phyloP scores from a whole-genome alignment of 2,888 invertebrate genomes.

The Linnaemya tessellans region DNA sequence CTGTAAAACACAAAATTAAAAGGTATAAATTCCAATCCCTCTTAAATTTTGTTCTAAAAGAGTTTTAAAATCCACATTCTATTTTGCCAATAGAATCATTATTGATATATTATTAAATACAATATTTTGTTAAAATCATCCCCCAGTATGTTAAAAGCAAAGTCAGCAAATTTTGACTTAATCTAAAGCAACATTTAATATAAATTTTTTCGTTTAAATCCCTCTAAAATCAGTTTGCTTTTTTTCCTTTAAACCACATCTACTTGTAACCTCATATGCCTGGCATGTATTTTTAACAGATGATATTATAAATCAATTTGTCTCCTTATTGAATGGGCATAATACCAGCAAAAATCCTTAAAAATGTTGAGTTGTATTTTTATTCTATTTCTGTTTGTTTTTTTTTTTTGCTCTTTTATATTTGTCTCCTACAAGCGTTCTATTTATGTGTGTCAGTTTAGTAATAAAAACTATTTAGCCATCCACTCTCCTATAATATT shows the following conservation, averaged over 20 bases:
- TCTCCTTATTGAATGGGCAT: conserved; percentile 62
- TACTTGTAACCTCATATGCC: conserved; percentile 50
- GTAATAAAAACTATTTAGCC: conserved; percentile 46
- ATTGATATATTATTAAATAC: conserved; percentile 27
- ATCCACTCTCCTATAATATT: not conserved
- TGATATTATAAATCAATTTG: conserved; percentile 72
- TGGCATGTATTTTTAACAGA: conserved; percentile 49
- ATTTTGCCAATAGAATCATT: not conserved
- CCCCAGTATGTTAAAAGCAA: not conserved
- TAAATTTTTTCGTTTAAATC: conserved; percentile 9
- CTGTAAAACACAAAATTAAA: not conserved
- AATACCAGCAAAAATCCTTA: conserved; percentile 35
- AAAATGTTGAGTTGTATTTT: conserved; percentile 49
- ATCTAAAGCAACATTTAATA: conserved; percentile 14
- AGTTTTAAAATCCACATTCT: not conserved
- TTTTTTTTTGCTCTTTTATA: not conserved
- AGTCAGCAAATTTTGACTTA: conserved; percentile 46
- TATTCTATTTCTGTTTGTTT: not conserved
- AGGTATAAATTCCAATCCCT: not conserved
- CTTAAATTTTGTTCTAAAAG: not conserved
- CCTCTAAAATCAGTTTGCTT: not conserved
- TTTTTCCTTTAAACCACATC: conserved; percentile 24
- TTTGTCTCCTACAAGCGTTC: conserved; percentile 1
- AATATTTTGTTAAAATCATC: conserved; percentile 36
- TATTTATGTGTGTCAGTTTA: conserved; percentile 60